These are phyloP conservation scores for Lepus townsendii DNA, from an alignment of 2,797 vertebrate species.

Conservation along the genomic window DNA sequence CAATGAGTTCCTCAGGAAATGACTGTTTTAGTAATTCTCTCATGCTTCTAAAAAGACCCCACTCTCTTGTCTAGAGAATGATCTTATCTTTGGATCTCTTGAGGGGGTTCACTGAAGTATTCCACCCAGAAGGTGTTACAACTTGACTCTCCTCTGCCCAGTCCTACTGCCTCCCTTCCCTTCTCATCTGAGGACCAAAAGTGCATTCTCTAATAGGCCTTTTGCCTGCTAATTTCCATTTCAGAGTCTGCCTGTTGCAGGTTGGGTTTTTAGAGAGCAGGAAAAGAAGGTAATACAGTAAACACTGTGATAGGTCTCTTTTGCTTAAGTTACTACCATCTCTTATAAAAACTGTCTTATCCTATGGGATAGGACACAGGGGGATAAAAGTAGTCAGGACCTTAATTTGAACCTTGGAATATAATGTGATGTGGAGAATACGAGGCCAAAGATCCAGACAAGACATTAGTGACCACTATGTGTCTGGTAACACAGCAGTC, in stretches of 20 bases:
- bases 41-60: not conserved
- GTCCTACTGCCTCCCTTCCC: not conserved
- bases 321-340: not conserved
- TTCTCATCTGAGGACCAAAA: not conserved
- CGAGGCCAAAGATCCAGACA: not conserved
- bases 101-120: not conserved
- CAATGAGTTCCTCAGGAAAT: not conserved
- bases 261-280: constrained; percentile 39
- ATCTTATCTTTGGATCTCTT: not conserved
- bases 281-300: not conserved
- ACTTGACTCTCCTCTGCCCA: not conserved
- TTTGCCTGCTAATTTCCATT: not conserved
- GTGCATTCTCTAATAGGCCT: not conserved
- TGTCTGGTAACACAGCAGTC: not conserved
- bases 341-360: constrained; percentile 17
- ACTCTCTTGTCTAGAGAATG: not conserved
- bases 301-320: not conserved
- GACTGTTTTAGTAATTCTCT: not conserved
- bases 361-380: not conserved
- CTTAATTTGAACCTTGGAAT: not conserved
- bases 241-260: not conserved
- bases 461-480: not conserved
- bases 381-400: not conserved
- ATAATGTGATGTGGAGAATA: not conserved
- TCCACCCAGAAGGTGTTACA: not conserved